phyloP scores from a whole-genome alignment of 1,140 invertebrate genomes.

The Phocides pigmalion region DNA sequence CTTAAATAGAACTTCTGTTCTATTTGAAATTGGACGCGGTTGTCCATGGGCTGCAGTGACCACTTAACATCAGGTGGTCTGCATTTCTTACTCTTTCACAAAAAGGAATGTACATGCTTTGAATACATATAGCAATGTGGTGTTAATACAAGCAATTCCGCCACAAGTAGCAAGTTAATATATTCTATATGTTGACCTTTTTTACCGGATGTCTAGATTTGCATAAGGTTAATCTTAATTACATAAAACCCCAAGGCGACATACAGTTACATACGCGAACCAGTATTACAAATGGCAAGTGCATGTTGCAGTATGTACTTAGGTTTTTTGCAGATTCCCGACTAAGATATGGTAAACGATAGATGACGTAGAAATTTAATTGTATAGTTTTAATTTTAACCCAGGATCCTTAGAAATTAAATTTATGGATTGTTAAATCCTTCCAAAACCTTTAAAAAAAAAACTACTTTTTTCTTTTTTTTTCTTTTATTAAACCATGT shows the following conservation, averaged over 20 bases:
- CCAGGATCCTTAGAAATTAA: no score
- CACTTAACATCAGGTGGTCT: no score
- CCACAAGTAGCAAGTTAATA: background rate
- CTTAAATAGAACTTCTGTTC: no score
- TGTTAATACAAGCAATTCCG: background rate
- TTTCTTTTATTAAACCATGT: no score
- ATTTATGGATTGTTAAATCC: no score
- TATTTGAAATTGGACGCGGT: no score
- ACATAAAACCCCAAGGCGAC: constrained; percentile 15
- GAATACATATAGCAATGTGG: background rate
- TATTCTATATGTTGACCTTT: constrained; percentile 20
- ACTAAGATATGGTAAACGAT: background rate
- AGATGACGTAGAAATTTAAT: background rate
- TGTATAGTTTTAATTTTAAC: no score
- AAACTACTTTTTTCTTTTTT: no score
- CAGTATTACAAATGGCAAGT: background rate
- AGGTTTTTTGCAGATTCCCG: background rate
- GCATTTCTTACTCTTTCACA: no score
- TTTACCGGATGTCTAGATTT: constrained; percentile 28
- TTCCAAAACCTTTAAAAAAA: no score
- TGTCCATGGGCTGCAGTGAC: no score
- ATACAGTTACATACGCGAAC: constrained; percentile 1
- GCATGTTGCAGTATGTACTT: background rate
- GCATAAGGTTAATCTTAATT: constrained; percentile 31
- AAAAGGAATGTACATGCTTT: no score